Evolutionary conservation across 2,113 vertebrate species (phyloP), one percentile per base, ranked within the genome.

Genomic region (Carollia perspicillata): DNA sequence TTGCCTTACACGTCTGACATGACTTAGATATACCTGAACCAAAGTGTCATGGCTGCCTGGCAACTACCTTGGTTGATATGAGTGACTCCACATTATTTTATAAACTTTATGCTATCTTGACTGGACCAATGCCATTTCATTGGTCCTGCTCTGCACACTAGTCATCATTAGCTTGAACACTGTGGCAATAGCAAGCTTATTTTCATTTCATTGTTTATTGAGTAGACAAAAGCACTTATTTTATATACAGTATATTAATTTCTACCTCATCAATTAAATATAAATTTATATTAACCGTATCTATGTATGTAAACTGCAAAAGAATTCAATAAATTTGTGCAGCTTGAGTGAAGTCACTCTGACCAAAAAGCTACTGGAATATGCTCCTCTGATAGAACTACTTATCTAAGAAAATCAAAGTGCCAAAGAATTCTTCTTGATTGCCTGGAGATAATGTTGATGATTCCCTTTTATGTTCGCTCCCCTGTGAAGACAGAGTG

Each of bases 361-460:
- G 30, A 66, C 26, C 75, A 30, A 71, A n/a, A 86, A 71, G 80
- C 18, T 87, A 26, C 23, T 5, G 23, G 22, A 10, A 13, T 47
- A 35, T 79, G 53, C 30, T 71, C 5, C 30, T 84, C 51, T 91
- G 58, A 81, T 16, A 89, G 7, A 83, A 8, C 18, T 94, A 49
- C 44, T 88, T 85, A 89, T 88, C 90, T 72, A 87, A 44, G 35
- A 72, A 86, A 92, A 91, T 93, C 30, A 93, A 92, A 89, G 93
- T 80, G 44, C 22, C 53, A n/a, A 55, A 75, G 44, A 87, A 69
- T 95, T 90, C 26, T 71, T 79, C 37, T 79, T 96, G 84, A 87
- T 75, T 78, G 28, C 35, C 49, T 90, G n/a, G 16, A 30, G 23
- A 74, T 51, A 84, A 86, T 11, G 9, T 4, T 87, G 30, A 92